Evolutionary conservation across 37 sponge, comb jelly and placozoan genomes (phyloP).

Genomic region (Mnemiopsis leidyi): DNA sequence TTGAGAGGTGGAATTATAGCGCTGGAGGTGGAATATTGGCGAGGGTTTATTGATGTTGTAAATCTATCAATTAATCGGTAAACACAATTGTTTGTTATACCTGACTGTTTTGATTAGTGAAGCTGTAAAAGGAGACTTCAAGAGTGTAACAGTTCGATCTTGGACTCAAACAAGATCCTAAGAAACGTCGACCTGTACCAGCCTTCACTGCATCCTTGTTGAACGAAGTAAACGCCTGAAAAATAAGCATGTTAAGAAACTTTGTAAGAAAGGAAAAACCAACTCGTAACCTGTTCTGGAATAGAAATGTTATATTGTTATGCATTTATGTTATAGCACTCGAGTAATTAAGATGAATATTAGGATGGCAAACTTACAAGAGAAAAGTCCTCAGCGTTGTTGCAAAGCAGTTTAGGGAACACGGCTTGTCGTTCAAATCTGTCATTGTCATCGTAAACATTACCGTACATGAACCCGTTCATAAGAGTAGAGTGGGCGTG

Average conservation of each 20-base stretch:
- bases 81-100: too few species aligned
- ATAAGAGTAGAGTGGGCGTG: constrained; percentile 95
- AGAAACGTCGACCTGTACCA: constrained; percentile 86
- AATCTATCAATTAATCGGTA: too few species aligned
- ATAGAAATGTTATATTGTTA: not conserved
- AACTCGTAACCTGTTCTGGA: not conserved
- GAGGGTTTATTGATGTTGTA: not conserved
- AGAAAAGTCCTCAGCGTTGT: constrained; percentile 87
- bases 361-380: constrained; percentile 69
- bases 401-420: constrained; percentile 87
- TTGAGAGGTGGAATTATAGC: too few species aligned
- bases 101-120: constrained; percentile 67
- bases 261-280: not conserved
- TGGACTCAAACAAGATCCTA: constrained; percentile 76
- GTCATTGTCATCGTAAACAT: constrained; percentile 87
- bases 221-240: constrained; percentile 85
- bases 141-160: constrained; percentile 91
- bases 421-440: constrained; percentile 83
- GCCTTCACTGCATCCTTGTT: constrained; percentile 91
- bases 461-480: constrained; percentile 97
- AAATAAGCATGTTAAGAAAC: not conserved
- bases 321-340: not conserved
- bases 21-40: not conserved
- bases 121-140: constrained; percentile 95
- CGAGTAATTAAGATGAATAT: too few species aligned